These are phyloP conservation scores for Dicaeum eximium DNA, from an alignment of 2,113 vertebrate genomes.

Conservation along the genomic window DNA sequence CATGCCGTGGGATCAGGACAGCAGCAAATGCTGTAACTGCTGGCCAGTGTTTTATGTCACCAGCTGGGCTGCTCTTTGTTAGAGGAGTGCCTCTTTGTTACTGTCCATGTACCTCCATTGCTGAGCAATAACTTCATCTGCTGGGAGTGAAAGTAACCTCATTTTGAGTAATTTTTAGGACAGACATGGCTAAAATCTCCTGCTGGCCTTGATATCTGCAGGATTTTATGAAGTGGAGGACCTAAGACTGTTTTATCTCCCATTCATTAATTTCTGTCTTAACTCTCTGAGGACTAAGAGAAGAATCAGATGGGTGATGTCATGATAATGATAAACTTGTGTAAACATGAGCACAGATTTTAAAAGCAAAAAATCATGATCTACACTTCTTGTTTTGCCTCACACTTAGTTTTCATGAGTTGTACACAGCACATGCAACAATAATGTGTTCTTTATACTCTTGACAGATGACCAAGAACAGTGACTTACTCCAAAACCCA, in stretches of 20 bases:
- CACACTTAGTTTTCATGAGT: background rate
- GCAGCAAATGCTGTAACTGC: background rate
- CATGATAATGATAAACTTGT: background rate
- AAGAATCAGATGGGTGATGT: background rate
- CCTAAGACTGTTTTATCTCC: background rate
- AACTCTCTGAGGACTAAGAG: background rate
- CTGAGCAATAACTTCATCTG: background rate
- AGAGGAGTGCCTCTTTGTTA: background rate
- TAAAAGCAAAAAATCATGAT: background rate
- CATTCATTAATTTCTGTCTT: background rate
- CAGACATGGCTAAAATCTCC: background rate
- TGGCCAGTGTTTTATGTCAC: background rate
- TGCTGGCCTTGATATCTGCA: background rate
- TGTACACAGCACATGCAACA: background rate
- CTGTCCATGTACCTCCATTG: background rate
- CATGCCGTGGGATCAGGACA: background rate
- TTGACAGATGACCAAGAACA: background rate
- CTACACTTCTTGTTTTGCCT: background rate
- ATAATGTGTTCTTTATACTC: background rate
- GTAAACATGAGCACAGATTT: background rate
- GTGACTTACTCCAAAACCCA: background rate
- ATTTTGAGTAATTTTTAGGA: background rate
- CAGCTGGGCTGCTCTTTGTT: background rate
- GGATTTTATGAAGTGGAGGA: background rate
- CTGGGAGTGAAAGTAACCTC: background rate